Conservation (phyloP, 2,113 vertebrate species). For the Zosterops borbonicus region DNA sequence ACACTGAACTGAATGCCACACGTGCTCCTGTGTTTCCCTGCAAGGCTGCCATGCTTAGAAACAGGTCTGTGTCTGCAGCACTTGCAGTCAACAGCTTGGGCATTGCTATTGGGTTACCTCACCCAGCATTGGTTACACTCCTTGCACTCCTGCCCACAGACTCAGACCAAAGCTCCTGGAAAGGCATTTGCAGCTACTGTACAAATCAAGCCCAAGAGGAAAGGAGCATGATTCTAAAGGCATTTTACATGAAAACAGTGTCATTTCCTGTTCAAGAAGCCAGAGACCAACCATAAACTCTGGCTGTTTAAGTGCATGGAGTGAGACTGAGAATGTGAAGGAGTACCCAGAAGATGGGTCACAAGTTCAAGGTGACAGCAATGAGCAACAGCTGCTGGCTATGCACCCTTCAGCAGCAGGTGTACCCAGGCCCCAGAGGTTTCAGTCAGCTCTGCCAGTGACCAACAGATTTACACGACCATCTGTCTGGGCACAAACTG, state of each 20-base stretch:
- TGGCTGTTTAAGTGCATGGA: background rate
- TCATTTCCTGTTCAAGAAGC: background rate
- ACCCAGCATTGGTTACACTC: background rate
- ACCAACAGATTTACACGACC: slow-evolving; percentile 25
- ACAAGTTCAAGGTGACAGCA: slow-evolving; percentile 59
- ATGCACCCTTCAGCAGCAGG: slow-evolving; percentile 34
- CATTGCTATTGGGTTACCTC: background rate
- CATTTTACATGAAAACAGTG: background rate
- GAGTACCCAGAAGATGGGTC: background rate
- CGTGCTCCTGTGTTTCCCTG: background rate
- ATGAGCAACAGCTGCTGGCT: slow-evolving; percentile 38
- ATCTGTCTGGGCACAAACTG: slow-evolving; percentile 35
- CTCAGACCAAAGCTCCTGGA: background rate
- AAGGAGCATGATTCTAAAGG: background rate
- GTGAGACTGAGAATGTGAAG: background rate
- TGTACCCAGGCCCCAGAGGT: slow-evolving; percentile 50
- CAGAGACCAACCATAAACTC: background rate
- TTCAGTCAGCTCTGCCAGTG: slow-evolving; percentile 25
- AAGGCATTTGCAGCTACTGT: background rate
- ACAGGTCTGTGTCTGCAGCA: background rate
- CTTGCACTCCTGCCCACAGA: background rate
- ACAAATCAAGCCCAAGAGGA: background rate
- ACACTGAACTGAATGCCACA: background rate
- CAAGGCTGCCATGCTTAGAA: background rate
- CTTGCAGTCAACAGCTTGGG: background rate